Percentiles rank a stretch among this genome's conserved stretches.
Conservation (phyloP, 1,140 invertebrate genomes). For the Trichoplusia ni region DNA sequence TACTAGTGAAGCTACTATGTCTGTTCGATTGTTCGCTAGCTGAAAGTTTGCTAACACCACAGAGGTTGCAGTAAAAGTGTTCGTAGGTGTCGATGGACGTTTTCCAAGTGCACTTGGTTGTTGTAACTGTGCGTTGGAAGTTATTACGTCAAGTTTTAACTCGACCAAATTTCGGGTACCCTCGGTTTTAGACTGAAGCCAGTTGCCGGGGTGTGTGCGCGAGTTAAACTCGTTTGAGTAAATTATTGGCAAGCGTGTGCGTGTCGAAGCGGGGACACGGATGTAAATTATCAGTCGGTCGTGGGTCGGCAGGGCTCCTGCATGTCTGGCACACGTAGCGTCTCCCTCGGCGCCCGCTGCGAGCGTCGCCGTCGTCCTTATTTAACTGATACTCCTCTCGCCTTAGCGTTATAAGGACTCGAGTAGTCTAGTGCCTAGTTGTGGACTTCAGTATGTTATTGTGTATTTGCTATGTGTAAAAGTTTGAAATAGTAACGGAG, state of each 20-base stretch:
- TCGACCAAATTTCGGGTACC: background rate
- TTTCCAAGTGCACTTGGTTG: background rate
- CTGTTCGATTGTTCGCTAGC: background rate
- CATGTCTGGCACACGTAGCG: background rate
- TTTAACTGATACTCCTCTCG: constrained; percentile 27
- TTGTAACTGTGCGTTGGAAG: constrained; percentile 1
- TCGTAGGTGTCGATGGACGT: background rate
- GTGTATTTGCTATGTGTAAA: constrained; percentile 1
- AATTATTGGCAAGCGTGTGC: too few species aligned
- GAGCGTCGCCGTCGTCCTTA: background rate
- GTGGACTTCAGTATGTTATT: constrained; percentile 29
- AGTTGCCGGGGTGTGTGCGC: too few species aligned
- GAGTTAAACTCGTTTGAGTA: too few species aligned
- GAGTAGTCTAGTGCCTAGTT: constrained; percentile 42
- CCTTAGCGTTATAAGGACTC: constrained; percentile 46
- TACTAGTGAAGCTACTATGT: too few species aligned
- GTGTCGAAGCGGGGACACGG: too few species aligned
- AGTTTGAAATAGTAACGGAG: background rate
- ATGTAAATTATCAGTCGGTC: too few species aligned
- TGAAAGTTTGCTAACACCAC: too few species aligned
- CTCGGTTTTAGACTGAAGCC: background rate
- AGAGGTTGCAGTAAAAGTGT: too few species aligned
- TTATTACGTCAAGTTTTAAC: background rate
- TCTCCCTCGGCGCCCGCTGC: background rate
- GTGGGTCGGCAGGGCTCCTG: background rate